Evolutionary conservation across 2,797 vertebrate species (phyloP).

Genomic region (Hypotaenidia philippensis): DNA sequence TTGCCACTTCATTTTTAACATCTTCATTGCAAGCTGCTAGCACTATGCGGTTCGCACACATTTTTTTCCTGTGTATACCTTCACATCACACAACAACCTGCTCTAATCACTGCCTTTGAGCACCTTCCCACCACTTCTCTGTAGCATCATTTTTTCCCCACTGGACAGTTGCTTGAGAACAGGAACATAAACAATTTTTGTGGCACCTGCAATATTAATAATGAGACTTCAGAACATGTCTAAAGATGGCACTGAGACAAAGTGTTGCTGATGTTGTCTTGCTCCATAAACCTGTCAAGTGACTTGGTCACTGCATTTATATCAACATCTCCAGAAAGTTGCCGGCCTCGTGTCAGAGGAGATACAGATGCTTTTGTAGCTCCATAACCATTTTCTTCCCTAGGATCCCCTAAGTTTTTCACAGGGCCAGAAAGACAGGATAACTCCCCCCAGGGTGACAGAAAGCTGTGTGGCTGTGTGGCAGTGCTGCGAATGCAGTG

Average conservation of each 20-base stretch:
- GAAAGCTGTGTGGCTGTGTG: background rate
- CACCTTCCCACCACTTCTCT: background rate
- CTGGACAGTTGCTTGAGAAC: background rate
- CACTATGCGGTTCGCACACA: background rate
- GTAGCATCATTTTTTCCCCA: background rate
- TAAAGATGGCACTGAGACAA: background rate
- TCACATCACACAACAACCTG: background rate
- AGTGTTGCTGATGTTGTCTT: background rate
- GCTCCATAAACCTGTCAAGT: background rate
- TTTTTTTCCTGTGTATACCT: background rate
- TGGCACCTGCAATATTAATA: background rate
- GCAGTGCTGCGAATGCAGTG: background rate
- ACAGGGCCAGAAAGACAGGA: background rate
- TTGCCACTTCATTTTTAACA: slow-evolving; percentile 13
- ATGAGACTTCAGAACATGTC: background rate
- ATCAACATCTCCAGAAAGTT: background rate
- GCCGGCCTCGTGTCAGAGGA: background rate
- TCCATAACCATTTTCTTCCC: background rate
- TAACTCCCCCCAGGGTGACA: background rate
- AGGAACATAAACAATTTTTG: background rate
- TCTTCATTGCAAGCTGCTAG: background rate
- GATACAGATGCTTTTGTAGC: background rate
- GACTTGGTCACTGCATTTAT: background rate
- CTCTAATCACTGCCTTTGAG: background rate
- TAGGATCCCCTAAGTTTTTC: background rate